These are phyloP conservation scores for Syngnathus typhle DNA, from an alignment of 2,113 vertebrate species.

Conservation along the genomic window DNA sequence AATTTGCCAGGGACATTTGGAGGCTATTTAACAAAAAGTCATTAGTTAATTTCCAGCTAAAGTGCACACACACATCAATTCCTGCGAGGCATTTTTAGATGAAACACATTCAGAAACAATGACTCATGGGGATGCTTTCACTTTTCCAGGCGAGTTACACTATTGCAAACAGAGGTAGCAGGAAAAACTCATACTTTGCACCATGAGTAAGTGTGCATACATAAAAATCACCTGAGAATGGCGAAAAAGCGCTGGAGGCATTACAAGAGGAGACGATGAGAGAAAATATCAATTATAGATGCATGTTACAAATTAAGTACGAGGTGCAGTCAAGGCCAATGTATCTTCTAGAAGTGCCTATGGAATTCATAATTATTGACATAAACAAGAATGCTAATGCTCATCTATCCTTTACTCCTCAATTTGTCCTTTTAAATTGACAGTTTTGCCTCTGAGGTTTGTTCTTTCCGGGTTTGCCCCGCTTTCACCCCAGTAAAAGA, in stretches of 20 bases:
- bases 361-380: slow-evolving; percentile 1
- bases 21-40: slow-evolving; percentile 1
- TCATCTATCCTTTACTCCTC: neutral
- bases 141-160: neutral
- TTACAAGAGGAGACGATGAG: neutral
- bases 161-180: neutral
- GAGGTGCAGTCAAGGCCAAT: slow-evolving; percentile 2
- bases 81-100: neutral
- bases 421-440: neutral
- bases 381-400: neutral
- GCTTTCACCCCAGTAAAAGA: too few relatives aligned
- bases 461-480: too few relatives aligned
- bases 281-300: slow-evolving; percentile 9
- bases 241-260: neutral
- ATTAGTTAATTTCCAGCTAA: neutral
- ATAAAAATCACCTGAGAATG: neutral
- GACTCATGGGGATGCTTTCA: neutral
- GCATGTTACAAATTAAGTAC: slow-evolving; percentile 3
- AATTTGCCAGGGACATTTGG: neutral
- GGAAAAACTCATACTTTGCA: neutral
- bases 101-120: neutral
- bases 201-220: too few relatives aligned
- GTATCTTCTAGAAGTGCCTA: neutral
- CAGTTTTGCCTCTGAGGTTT: too few relatives aligned
- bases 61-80: neutral